Percentiles rank a stretch among this genome's conserved stretches.
Evolutionary conservation across 2,888 invertebrate species (phyloP).

Genomic region (Diplazon laetatorius): DNA sequence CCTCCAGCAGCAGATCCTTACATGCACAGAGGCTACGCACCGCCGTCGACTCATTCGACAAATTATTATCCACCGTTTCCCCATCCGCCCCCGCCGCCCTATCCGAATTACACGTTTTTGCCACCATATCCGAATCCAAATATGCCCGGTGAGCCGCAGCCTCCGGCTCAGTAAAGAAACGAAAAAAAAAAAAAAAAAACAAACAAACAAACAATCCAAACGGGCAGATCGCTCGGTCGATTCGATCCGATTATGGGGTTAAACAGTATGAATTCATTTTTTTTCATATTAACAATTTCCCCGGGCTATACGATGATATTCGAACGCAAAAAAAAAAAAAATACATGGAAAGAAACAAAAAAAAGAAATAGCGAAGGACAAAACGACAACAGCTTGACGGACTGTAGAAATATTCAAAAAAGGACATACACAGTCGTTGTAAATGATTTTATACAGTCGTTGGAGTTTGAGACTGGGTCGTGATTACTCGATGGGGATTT

Average conservation of each 20-base stretch:
- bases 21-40: slow-evolving; percentile 79
- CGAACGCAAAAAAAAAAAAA: slow-evolving; percentile 47
- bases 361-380: slow-evolving; percentile 42
- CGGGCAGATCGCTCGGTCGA: not conserved
- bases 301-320: slow-evolving; percentile 40
- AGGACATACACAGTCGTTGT: slow-evolving; percentile 76
- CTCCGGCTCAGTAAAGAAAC: slow-evolving; percentile 78
- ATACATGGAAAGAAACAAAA: slow-evolving; percentile 32
- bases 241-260: slow-evolving; percentile 2
- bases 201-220: not conserved
- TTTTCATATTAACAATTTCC: too few relatives aligned
- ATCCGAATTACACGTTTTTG: slow-evolving; percentile 84
- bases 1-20: slow-evolving; percentile 80
- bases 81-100: slow-evolving; percentile 83
- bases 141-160: slow-evolving; percentile 80
- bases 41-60: slow-evolving; percentile 78
- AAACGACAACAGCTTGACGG: slow-evolving; percentile 67
- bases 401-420: slow-evolving; percentile 72
- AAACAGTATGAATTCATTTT: slow-evolving; percentile 2
- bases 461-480: slow-evolving; percentile 17
- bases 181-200: too few relatives aligned
- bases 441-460: slow-evolving; percentile 69
- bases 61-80: slow-evolving; percentile 81
- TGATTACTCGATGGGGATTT: slow-evolving; percentile 39
- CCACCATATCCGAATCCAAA: slow-evolving; percentile 83